Base-by-base conservation (phyloP, 2,113 vertebrate species). In the Onychorhynchus coronatus region DNA sequence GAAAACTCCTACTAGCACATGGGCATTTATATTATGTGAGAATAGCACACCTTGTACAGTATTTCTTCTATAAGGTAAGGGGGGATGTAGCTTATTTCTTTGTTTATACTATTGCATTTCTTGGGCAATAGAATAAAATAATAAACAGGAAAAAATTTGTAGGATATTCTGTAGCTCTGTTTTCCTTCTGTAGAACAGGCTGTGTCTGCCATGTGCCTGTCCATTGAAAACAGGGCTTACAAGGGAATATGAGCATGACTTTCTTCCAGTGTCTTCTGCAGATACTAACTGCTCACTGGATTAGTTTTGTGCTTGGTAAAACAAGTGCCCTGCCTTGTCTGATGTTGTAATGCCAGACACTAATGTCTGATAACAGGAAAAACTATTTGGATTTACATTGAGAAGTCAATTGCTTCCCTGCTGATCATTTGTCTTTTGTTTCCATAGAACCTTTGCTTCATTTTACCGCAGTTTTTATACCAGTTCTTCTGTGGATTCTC, bases 401-500 rank as follows among this genome's bases (percentile, higher is more conserved):
- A 71, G 39, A 37, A 65, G 55, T 52, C 8, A 81, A 78, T 46
- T 1, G 2, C n/a, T 91, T 93, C 49, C 55, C 59, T 58, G 76
- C 73, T 97, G 77, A 97, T 71, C 3, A 0, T 56, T 84, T 94
- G 39, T 63, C 92, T 55, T 97, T 66, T 41, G 67, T 97, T 92
- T 96, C 83, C 93, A 42, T 95, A 99, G 99, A 99, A 99, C 96
- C 99, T 99, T 95, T 99, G 99, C 98, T 99, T 99, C 98, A 99
- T 99, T 97, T 98, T 99, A 97, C 99, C 99, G 37, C 99, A 99
- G 92, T 99, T 99, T 99, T 99, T 99, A 97, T 99, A 99, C 98
- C 99, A 99, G 98, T 99, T 99, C 97, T 99, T 99, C 98, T 99
- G 99, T 95, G 99, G 99, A 94, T 99, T 99, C 97, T 99, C 99